These are phyloP conservation scores for Cassiopea andromeda DNA, from an alignment of 30 jellyfish, hydroid and myxozoan species.

Conservation along the genomic window DNA sequence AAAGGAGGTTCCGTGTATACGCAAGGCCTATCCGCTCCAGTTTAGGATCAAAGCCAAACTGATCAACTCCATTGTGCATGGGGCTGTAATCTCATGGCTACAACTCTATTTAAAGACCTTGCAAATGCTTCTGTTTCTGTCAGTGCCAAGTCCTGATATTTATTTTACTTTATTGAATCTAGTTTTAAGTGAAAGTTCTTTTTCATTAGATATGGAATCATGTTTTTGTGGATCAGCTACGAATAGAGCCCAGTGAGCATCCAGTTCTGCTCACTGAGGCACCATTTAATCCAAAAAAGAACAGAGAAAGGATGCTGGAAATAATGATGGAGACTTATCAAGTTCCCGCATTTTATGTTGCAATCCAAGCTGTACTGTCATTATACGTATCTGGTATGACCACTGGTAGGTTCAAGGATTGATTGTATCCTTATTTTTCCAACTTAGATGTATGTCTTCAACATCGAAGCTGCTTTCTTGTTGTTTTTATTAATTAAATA, in stretches of 20 bases:
- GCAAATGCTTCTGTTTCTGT: no score
- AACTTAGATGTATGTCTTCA: no score
- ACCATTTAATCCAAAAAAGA: conserved; percentile 78
- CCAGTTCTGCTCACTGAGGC: conserved; percentile 88
- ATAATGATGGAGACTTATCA: conserved; percentile 90
- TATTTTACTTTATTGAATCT: no score
- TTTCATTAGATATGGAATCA: conserved; percentile 82
- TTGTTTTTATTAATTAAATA: no score
- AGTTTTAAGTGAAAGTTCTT: background rate
- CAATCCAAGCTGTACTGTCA: conserved; percentile 85
- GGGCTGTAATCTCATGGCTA: no score
- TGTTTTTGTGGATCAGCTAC: conserved; percentile 59
- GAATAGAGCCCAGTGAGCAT: conserved; percentile 81
- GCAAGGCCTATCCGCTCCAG: no score
- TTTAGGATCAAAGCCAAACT: no score
- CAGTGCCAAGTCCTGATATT: no score
- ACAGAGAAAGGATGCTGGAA: conserved; percentile 90
- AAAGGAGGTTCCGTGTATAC: no score
- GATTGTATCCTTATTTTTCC: background rate
- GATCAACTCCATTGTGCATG: no score
- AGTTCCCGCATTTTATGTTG: conserved; percentile 89
- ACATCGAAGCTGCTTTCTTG: no score
- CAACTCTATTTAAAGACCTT: no score
- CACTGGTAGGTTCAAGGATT: conserved; percentile 65
- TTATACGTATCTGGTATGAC: conserved; percentile 83